These are phyloP conservation scores for Hemicentrotus pulcherrimus DNA, from an alignment of 35 echinoderm and acorn worm species.

Conservation along the genomic window DNA sequence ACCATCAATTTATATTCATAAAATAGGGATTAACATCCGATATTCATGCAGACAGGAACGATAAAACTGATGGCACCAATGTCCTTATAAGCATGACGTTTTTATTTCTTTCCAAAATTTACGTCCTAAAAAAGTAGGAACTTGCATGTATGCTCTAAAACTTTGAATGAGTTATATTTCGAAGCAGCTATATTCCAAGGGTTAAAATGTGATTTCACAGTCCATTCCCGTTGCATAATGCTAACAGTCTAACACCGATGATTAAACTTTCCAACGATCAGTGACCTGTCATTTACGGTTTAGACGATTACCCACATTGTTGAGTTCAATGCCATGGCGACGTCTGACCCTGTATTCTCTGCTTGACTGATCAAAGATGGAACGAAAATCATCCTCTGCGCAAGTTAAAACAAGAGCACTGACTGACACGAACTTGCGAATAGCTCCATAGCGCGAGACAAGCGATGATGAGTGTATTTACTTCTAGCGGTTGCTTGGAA, in stretches of 20 bases:
- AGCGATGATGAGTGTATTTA: background rate
- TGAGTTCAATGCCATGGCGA: background rate
- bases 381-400: background rate
- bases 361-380: background rate
- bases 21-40: too few relatives aligned
- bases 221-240: too few relatives aligned
- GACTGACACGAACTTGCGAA: background rate
- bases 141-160: too few relatives aligned
- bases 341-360: background rate
- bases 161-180: too few relatives aligned
- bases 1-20: too few relatives aligned
- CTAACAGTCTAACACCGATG: background rate
- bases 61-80: too few relatives aligned
- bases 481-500: slow-evolving; percentile 2
- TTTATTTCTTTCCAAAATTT: too few relatives aligned
- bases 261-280: background rate
- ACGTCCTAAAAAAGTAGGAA: too few relatives aligned
- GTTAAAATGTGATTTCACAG: too few relatives aligned
- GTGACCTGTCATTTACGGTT: background rate
- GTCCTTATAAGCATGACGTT: too few relatives aligned
- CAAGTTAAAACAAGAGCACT: background rate
- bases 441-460: background rate
- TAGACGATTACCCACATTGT: background rate
- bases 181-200: too few relatives aligned
- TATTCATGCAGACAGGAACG: too few relatives aligned